Evolutionary conservation across 2,113 vertebrate genomes (phyloP), one percentile per base, ranked within the genome.

Genomic region (Psettodes erumei): DNA sequence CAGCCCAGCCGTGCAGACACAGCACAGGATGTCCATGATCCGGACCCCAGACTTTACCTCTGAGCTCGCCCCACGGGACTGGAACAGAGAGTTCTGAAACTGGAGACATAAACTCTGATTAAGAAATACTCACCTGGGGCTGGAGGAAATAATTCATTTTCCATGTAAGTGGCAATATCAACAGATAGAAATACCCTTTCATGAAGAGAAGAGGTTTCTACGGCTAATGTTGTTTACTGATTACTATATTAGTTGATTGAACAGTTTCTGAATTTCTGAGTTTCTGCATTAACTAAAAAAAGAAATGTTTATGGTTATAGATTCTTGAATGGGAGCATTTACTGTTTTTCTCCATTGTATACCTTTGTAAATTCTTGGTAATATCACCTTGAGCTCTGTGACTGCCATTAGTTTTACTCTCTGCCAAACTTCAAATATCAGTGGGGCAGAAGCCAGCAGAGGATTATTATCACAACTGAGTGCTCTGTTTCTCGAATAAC

Each of bases 1-100:
- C 95, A 37, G 94, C 75, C 94, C 95, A 96, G 53, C 95, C 93
- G 0, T 95, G 94, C 63, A 96, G 82, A 71, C 95, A 96, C 13
- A 96, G 80, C 37, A 96, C 90, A 0, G 92, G 92, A 45, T n/a
- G 71, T 0, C 95, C 95, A 0, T 93, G 79, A 0, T 71, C 79
- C 62, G 94, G 89, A 80, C 94, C 92, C 93, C 94, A 95, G 33
- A 90, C 61, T 65, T 93, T 91, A 63, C 92, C 93, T 58, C 88
- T 90, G 6, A 95, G 87, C 28, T 95, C 86, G 40, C 94, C 95
- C 95, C 93, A 95, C 1, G 93, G 93, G 5, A 96, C 71, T 0
- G 91, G n/a, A 2, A 96, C 5, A 8, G 63, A 91, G 64, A 96
- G 59, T 79, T 96, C 94, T 28, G 91, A 91, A 61, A 90, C 75